Percentiles rank a stretch among this genome's conserved stretches.
phyloP scores from a whole-genome alignment of 2,888 invertebrate genomes.

The Platycheirus albimanus region DNA sequence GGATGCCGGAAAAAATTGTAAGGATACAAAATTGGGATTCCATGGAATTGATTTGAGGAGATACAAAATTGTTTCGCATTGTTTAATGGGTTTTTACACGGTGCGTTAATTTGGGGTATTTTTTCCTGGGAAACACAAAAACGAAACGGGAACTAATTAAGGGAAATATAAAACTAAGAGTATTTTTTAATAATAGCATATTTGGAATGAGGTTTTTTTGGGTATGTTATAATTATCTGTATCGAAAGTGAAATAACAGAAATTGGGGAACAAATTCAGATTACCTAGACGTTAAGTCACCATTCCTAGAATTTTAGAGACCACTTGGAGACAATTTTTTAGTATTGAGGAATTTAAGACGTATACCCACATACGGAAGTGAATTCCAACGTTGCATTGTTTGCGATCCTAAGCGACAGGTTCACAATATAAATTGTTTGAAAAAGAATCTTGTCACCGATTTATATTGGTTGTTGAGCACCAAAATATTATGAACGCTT shows the following conservation, averaged over 20 bases:
- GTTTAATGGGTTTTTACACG: slow-evolving; percentile 64
- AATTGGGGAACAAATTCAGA: neutral
- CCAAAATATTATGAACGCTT: no score
- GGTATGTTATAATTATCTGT: neutral
- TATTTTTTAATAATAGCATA: slow-evolving; percentile 21
- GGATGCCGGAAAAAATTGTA: slow-evolving; percentile 53
- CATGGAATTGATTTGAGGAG: slow-evolving; percentile 45
- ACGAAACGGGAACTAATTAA: slow-evolving; percentile 14
- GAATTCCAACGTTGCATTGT: no score
- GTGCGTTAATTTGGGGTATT: slow-evolving; percentile 43
- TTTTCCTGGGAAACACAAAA: slow-evolving; percentile 18
- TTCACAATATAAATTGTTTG: no score
- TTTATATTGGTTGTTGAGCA: no score
- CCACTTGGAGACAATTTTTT: no score
- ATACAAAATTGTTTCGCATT: slow-evolving; percentile 38
- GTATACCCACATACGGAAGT: no score
- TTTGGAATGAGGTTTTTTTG: slow-evolving; percentile 1
- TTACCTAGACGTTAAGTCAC: slow-evolving; percentile 3
- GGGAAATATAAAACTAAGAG: neutral
- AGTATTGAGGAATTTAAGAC: no score
- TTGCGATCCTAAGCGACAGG: no score
- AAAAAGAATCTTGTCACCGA: no score
- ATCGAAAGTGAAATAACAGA: neutral
- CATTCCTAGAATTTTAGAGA: neutral
- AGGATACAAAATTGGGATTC: slow-evolving; percentile 22